Evolutionary conservation across 2,797 vertebrate genomes (phyloP), one percentile per base, ranked within the genome.

Genomic region (Otolemur crassicaudatus): DNA sequence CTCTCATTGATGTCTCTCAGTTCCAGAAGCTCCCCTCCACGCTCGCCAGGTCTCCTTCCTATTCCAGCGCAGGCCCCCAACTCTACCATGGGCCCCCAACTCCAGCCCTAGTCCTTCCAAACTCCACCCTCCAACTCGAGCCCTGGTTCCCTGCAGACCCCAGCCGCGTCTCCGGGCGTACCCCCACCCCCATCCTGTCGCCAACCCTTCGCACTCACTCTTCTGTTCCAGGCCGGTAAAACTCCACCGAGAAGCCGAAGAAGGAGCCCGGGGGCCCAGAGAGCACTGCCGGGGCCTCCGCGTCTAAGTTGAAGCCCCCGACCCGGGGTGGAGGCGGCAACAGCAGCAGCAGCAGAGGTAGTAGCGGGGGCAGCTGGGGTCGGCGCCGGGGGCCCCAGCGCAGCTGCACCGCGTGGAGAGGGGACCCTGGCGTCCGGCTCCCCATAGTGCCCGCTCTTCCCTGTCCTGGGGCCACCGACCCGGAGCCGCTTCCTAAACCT

Each of bases 191-290:
- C 67, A n/a, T 23, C 83, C 70, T 56, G 53, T 73, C 90, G 29
- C 94, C 56, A 49, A 3, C 65, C 19, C 95, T 43, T 20, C 60
- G 23, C 83, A 97, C 99, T 99, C 97, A 99, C 99, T 99, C 99
- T 90, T 98, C 90, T 1, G 99, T 98, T 46, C 98, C 98, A 23
- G 99, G 98, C 98, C 99, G 98, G 98, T 99, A 99, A 98, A 99
- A 99, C 97, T 99, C 99, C 96, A 99, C 98, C 0, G 99, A 99
- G 92, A 99, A 99, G 97, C 99, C 99, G 97, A 99, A 99, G 97
- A 99, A 99, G 98, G 99, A 99, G 83, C 99, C 99, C 0, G 97
- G 96, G 40, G 99, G 99, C 98, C 99, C 99, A 53, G 98, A 98
- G 96, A 99, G 99, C 80, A 99, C 98, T 7, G 98, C 90, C 4